Evolutionary conservation across 2,113 vertebrate genomes (phyloP).

Genomic region (Poecilia latipinna): DNA sequence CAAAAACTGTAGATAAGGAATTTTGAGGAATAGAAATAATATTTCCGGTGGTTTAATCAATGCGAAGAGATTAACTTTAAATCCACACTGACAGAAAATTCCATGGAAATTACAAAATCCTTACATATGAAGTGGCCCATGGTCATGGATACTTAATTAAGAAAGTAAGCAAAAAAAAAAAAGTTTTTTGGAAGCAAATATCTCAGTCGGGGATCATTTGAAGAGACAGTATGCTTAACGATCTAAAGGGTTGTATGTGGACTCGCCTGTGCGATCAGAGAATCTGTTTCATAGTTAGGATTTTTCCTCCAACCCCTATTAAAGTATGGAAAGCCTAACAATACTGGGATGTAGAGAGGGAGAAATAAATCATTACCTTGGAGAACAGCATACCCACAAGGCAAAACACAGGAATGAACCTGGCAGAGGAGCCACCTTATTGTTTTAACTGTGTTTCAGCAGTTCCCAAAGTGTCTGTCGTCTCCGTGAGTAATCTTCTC

Average conservation of each 20-base stretch:
- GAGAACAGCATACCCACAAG: slow-evolving; percentile 35
- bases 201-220: not conserved
- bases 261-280: not conserved
- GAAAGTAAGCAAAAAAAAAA: not conserved
- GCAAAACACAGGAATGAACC: slow-evolving; percentile 40
- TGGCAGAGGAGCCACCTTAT: slow-evolving; percentile 52
- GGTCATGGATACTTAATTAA: not conserved
- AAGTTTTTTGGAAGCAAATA: not conserved
- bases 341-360: slow-evolving; percentile 10
- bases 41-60: slow-evolving; percentile 2
- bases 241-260: not conserved
- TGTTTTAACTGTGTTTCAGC: slow-evolving; percentile 64
- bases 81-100: slow-evolving; percentile 8
- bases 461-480: slow-evolving; percentile 68
- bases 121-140: not conserved
- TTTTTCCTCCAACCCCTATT: slow-evolving; percentile 8
- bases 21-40: slow-evolving; percentile 8
- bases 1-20: slow-evolving; percentile 7
- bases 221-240: not conserved
- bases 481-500: slow-evolving; percentile 69
- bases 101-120: not conserved
- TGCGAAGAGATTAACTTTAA: slow-evolving; percentile 10
- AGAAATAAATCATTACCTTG: slow-evolving; percentile 25
- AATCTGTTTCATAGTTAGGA: not conserved
- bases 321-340: slow-evolving; percentile 19